Percentiles rank a stretch among this genome's conserved stretches.
These are phyloP conservation scores for Buathra laborator DNA, from an alignment of 2,888 invertebrate genomes.

Conservation along the genomic window DNA sequence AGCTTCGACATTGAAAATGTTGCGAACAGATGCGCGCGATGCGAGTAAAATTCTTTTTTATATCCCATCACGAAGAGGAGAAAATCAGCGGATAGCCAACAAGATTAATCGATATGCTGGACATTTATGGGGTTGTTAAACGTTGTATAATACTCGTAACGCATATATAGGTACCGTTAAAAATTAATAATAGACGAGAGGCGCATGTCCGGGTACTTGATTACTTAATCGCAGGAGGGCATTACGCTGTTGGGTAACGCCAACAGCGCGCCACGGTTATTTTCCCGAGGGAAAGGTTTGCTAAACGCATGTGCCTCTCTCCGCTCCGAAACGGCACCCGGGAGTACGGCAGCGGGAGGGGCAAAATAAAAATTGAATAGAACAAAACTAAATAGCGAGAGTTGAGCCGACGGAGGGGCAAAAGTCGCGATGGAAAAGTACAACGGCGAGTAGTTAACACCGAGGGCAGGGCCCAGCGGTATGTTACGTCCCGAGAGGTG, in stretches of 20 bases:
- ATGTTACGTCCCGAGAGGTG: neutral
- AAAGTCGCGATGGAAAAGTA: constrained; percentile 32
- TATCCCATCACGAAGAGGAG: neutral
- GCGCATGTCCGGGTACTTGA: constrained; percentile 37
- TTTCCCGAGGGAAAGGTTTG: constrained; percentile 27
- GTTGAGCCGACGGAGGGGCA: neutral
- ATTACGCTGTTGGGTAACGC: neutral
- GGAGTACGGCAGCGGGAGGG: neutral
- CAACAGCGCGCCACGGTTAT: constrained; percentile 15
- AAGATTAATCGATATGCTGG: constrained; percentile 73
- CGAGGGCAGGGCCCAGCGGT: neutral
- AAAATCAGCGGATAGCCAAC: constrained; percentile 69
- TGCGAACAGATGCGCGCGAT: no score
- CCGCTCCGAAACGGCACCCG: constrained; percentile 15
- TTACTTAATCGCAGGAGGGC: constrained; percentile 42
- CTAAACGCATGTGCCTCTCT: constrained; percentile 3
- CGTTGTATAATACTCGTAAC: constrained; percentile 43
- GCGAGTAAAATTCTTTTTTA: neutral
- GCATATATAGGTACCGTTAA: constrained; percentile 3
- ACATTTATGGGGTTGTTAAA: constrained; percentile 72
- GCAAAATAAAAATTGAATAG: constrained; percentile 45
- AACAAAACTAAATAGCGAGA: constrained; percentile 37
- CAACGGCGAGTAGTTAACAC: constrained; percentile 9
- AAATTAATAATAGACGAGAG: constrained; percentile 64
- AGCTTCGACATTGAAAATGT: no score